Evolutionary conservation across 2,113 vertebrate species (phyloP).

Genomic region (Opisthocomus hoazin): DNA sequence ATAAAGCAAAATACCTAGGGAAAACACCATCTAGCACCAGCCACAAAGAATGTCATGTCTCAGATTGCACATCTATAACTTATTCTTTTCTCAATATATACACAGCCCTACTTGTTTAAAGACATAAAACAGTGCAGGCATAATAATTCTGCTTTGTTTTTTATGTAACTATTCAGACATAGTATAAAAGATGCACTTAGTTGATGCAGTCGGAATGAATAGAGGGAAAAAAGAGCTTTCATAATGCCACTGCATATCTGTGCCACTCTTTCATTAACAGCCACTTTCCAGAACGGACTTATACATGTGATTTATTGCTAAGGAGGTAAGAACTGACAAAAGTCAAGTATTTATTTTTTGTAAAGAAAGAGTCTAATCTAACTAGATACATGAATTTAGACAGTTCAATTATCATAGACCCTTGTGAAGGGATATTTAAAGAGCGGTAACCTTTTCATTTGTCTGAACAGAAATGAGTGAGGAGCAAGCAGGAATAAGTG

Average conservation of each 20-base stretch:
- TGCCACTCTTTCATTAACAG: background rate
- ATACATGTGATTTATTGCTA: background rate
- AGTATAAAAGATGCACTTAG: background rate
- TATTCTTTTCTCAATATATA: background rate
- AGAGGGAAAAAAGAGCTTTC: background rate
- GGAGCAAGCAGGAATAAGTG: background rate
- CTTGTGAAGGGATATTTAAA: constrained; percentile 7
- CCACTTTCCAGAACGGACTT: background rate
- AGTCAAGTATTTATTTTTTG: background rate
- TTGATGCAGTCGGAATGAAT: background rate
- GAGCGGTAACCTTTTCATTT: constrained; percentile 10
- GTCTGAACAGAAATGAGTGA: background rate
- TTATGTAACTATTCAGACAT: background rate
- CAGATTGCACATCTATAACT: background rate
- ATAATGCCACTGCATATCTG: background rate
- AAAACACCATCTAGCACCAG: background rate
- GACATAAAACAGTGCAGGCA: background rate
- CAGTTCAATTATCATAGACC: constrained; percentile 27
- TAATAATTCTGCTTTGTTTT: background rate
- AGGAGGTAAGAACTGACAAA: constrained; percentile 3
- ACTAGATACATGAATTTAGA: constrained; percentile 20
- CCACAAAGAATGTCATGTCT: background rate
- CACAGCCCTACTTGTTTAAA: background rate
- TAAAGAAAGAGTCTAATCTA: constrained; percentile 16
- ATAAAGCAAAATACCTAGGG: background rate